Percentiles rank a stretch among this genome's conserved stretches.
These are phyloP conservation scores for Zeuzera pyrina DNA, from an alignment of 2,888 invertebrate species.

Conservation along the genomic window DNA sequence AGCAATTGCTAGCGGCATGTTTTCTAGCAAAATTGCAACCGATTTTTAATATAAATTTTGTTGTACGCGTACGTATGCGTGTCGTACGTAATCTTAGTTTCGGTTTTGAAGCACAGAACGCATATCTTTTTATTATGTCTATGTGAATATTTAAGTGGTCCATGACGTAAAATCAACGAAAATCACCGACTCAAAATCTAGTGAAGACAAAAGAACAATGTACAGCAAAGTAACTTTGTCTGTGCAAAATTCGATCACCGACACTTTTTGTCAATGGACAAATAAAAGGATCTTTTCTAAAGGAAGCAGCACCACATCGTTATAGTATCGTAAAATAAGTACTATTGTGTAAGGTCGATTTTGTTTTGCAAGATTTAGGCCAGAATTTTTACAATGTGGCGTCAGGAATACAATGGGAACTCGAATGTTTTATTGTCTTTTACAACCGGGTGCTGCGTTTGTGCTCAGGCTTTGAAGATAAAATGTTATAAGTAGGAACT, in stretches of 20 bases:
- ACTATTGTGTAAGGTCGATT: constrained; percentile 61
- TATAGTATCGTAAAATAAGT: constrained; percentile 67
- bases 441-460: constrained; percentile 22
- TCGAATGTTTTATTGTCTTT: constrained; percentile 43
- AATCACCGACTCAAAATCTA: constrained; percentile 62
- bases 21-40: too few relatives aligned
- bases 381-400: constrained; percentile 68
- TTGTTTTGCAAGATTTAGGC: constrained; percentile 69
- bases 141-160: too few relatives aligned
- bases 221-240: constrained; percentile 58
- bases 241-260: constrained; percentile 61
- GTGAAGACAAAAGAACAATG: constrained; percentile 61
- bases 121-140: too few relatives aligned
- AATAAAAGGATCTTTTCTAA: constrained; percentile 67
- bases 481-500: too few relatives aligned
- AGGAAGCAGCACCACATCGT: constrained; percentile 72
- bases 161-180: constrained; percentile 59
- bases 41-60: too few relatives aligned
- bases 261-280: constrained; percentile 69
- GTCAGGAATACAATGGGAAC: constrained; percentile 49
- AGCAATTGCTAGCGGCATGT: too few relatives aligned
- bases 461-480: constrained; percentile 4
- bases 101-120: too few relatives aligned
- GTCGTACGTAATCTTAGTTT: too few relatives aligned
- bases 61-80: too few relatives aligned